Conservation (phyloP, 2,888 invertebrate species). For the Heliconius ismenius region DNA sequence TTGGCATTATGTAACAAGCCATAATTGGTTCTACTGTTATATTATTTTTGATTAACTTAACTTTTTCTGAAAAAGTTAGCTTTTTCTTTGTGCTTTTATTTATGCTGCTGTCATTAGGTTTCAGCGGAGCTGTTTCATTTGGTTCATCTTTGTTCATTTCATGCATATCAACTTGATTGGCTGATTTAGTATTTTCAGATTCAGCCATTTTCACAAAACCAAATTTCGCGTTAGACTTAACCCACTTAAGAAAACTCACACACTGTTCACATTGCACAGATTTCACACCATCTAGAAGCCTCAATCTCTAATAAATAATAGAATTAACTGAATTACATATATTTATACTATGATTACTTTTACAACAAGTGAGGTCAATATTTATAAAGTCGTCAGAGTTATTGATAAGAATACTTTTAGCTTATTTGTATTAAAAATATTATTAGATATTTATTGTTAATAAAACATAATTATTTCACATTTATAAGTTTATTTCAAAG, state of each 20-base stretch:
- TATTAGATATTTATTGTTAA: not conserved
- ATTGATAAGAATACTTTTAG: slow-evolving; percentile 53
- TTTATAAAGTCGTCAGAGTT: slow-evolving; percentile 53
- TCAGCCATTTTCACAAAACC: slow-evolving; percentile 33
- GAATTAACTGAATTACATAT: slow-evolving; percentile 49
- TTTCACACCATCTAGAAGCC: slow-evolving; percentile 29
- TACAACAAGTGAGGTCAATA: slow-evolving; percentile 54
- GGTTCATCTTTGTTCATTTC: slow-evolving; percentile 50
- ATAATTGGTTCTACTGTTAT: slow-evolving; percentile 85
- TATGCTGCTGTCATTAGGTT: slow-evolving; percentile 47
- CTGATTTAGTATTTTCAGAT: slow-evolving; percentile 39
- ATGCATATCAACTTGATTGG: slow-evolving; percentile 45
- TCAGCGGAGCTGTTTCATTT: slow-evolving; percentile 60
- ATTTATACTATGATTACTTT: slow-evolving; percentile 49
- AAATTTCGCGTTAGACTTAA: slow-evolving; percentile 2
- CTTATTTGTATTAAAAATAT: slow-evolving; percentile 8
- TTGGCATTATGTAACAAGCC: slow-evolving; percentile 84
- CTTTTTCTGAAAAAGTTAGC: slow-evolving; percentile 57
- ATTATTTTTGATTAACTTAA: slow-evolving; percentile 73
- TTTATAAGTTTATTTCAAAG: slow-evolving; percentile 2
- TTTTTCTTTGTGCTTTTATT: slow-evolving; percentile 47
- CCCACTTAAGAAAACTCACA: slow-evolving; percentile 4
- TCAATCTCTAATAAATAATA: slow-evolving; percentile 49
- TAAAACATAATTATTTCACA: slow-evolving; percentile 7
- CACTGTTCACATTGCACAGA: slow-evolving; percentile 38